Conservation (phyloP, 1,140 invertebrate genomes). For the Zaprionus lachaisei region DNA sequence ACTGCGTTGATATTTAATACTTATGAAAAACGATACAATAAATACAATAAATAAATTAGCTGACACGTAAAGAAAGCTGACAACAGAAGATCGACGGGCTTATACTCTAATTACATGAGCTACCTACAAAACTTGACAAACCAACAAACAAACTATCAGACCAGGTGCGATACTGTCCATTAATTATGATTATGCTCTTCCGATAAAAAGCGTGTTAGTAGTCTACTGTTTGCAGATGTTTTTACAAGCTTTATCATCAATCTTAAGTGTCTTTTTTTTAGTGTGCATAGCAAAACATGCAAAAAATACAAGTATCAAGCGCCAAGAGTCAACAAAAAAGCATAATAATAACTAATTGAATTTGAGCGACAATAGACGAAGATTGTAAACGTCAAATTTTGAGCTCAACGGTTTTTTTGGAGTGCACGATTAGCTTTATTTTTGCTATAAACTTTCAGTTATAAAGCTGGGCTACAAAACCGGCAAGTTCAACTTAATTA, state of each 20-base stretch:
- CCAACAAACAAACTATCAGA: neutral
- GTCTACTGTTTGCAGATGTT: neutral
- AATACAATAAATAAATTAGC: constrained; percentile 71
- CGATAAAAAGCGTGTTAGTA: constrained; percentile 4
- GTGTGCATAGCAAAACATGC: neutral
- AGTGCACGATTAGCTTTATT: constrained; percentile 57
- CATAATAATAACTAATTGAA: constrained; percentile 62
- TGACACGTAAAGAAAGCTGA: constrained; percentile 58
- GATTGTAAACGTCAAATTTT: constrained; percentile 50
- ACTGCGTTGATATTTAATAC: constrained; percentile 50
- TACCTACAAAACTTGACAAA: neutral
- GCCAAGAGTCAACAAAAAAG: constrained; percentile 6
- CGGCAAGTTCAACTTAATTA: constrained; percentile 78
- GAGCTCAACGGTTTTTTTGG: constrained; percentile 32
- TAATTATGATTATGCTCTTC: neutral
- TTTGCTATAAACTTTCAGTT: constrained; percentile 61
- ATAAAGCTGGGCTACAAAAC: constrained; percentile 61
- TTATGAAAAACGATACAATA: constrained; percentile 63
- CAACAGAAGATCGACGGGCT: constrained; percentile 36
- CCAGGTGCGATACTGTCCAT: neutral
- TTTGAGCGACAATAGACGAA: constrained; percentile 46
- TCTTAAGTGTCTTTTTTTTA: neutral
- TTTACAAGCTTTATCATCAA: constrained; percentile 8
- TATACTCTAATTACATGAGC: constrained; percentile 49
- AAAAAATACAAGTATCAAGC: neutral